A percentile compares a stretch with the other conserved stretches of the same genome.
These are phyloP conservation scores for Gallinago nigripennis DNA, from an alignment of 2,797 vertebrate genomes.

Conservation along the genomic window DNA sequence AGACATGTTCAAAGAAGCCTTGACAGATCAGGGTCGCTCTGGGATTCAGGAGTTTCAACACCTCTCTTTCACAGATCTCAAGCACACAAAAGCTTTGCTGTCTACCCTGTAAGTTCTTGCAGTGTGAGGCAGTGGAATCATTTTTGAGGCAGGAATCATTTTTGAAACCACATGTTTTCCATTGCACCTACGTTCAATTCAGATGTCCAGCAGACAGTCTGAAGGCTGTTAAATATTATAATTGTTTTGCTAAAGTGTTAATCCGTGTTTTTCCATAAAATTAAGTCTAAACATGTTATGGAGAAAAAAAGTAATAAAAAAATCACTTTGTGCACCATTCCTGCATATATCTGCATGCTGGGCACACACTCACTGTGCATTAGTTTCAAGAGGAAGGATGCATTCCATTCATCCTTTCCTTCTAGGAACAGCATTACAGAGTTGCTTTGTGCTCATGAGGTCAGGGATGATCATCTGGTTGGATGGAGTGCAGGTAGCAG, in stretches of 20 bases:
- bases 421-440: background rate
- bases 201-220: background rate
- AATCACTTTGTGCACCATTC: background rate
- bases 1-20: background rate
- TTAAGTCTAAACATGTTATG: background rate
- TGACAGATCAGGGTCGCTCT: background rate
- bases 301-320: too few relatives aligned
- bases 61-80: background rate
- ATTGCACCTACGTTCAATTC: background rate
- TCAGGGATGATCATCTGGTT: background rate
- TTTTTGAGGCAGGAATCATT: background rate
- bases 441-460: background rate
- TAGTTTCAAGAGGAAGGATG: background rate
- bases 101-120: background rate
- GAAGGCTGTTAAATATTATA: background rate
- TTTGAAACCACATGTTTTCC: background rate
- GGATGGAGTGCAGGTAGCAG: background rate
- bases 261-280: background rate
- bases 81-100: background rate
- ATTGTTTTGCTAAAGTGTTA: background rate
- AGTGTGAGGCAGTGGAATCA: background rate
- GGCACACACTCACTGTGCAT: background rate
- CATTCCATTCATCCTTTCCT: background rate
- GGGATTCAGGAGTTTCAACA: background rate
- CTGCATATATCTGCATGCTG: background rate